These are phyloP conservation scores for Otocyon megalotis DNA, from an alignment of 2,113 vertebrate genomes.

Conservation along the genomic window DNA sequence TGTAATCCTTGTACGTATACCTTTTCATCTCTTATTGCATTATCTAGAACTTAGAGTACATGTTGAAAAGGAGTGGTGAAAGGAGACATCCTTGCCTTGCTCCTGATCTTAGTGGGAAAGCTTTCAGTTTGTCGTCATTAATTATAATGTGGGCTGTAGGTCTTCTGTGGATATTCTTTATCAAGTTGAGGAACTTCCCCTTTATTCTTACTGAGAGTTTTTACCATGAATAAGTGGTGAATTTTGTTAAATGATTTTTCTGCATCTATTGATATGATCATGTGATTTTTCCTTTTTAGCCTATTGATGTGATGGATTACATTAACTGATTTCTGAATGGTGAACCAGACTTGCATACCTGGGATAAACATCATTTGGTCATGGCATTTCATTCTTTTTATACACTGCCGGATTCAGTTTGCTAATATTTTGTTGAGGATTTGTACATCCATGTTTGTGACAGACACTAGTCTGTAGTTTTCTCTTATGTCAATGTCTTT, in stretches of 20 bases:
- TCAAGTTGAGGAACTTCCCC: not conserved
- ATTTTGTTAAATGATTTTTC: not conserved
- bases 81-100: not conserved
- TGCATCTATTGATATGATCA: not conserved
- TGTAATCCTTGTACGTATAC: not conserved
- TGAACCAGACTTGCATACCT: not conserved
- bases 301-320: not conserved
- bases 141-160: too few species aligned
- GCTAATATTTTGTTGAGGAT: not conserved
- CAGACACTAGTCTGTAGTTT: not conserved
- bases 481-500: not conserved
- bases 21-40: not conserved
- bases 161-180: too few species aligned
- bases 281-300: not conserved
- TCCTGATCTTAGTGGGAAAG: not conserved
- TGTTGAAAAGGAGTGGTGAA: not conserved
- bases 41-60: not conserved
- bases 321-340: not conserved
- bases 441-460: not conserved
- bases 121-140: too few species aligned
- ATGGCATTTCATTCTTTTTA: not conserved
- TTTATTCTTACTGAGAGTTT: not conserved
- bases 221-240: not conserved
- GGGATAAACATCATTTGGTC: not conserved
- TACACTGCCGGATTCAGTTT: not conserved